These are phyloP conservation scores for Sphaerophoria rueppellii DNA, from an alignment of 2,888 invertebrate genomes.

Conservation along the genomic window DNA sequence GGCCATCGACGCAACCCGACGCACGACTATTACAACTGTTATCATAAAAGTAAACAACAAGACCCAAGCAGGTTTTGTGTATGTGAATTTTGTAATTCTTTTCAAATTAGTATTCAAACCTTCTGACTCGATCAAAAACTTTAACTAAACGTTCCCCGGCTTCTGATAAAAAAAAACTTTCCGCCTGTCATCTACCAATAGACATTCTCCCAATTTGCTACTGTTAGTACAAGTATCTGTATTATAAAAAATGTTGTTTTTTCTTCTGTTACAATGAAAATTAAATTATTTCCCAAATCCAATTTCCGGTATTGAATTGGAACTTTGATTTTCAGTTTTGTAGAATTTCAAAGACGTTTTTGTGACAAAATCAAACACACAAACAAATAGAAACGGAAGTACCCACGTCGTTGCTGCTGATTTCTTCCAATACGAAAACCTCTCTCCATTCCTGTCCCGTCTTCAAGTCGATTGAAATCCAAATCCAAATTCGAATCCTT, in stretches of 20 bases:
- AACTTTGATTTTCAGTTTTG: slow-evolving; percentile 74
- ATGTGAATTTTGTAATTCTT: too few species aligned
- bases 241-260: background rate
- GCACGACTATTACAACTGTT: too few species aligned
- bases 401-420: slow-evolving; percentile 2
- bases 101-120: too few species aligned
- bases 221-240: background rate
- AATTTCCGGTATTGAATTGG: slow-evolving; percentile 75
- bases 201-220: background rate
- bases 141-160: too few species aligned
- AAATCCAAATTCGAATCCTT: background rate
- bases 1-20: too few species aligned
- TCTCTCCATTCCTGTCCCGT: slow-evolving; percentile 4
- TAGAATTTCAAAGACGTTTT: slow-evolving; percentile 61
- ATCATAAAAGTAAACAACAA: too few species aligned
- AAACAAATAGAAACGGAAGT: slow-evolving; percentile 30
- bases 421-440: background rate
- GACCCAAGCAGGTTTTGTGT: too few species aligned
- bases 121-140: too few species aligned
- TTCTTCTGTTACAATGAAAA: slow-evolving; percentile 53
- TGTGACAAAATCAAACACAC: slow-evolving; percentile 46
- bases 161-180: too few species aligned
- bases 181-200: too few species aligned
- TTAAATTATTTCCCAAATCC: slow-evolving; percentile 75
- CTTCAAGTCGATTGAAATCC: background rate